Conservation (phyloP, 2,113 vertebrate genomes). For the Agapornis roseicollis region DNA sequence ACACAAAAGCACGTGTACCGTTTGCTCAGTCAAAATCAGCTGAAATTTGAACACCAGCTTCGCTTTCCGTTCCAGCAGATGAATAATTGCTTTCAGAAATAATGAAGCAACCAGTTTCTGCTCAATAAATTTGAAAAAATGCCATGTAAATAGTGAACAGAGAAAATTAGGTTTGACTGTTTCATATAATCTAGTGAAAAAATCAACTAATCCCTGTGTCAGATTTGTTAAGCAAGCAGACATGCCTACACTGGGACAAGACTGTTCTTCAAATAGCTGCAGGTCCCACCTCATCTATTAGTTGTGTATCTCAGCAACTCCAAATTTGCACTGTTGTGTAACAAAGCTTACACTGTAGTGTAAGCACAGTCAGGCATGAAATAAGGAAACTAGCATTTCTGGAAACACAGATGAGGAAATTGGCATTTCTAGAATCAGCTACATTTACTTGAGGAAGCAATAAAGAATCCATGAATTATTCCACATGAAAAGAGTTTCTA, state of each 20-base stretch:
- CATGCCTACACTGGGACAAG: not conserved
- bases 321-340: not conserved
- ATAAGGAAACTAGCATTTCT: constrained; percentile 14
- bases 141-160: not conserved
- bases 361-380: not conserved
- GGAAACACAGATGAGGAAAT: not conserved
- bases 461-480: constrained; percentile 2
- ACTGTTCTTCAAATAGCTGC: not conserved
- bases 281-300: not conserved
- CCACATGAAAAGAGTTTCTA: not conserved
- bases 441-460: not conserved
- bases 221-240: not conserved
- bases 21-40: constrained; percentile 27
- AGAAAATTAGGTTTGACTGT: not conserved
- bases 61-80: not conserved
- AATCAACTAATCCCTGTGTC: not conserved
- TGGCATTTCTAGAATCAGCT: not conserved
- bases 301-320: not conserved
- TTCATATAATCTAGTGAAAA: not conserved
- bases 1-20: not conserved
- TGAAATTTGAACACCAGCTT: constrained; percentile 20
- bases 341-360: not conserved
- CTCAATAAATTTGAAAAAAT: not conserved
- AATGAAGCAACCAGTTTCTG: not conserved
- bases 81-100: not conserved